A percentile compares a stretch with the other conserved stretches of the same genome.
Conservation (phyloP, 2,888 invertebrate species). For the Pristionchus mayeri region DNA sequence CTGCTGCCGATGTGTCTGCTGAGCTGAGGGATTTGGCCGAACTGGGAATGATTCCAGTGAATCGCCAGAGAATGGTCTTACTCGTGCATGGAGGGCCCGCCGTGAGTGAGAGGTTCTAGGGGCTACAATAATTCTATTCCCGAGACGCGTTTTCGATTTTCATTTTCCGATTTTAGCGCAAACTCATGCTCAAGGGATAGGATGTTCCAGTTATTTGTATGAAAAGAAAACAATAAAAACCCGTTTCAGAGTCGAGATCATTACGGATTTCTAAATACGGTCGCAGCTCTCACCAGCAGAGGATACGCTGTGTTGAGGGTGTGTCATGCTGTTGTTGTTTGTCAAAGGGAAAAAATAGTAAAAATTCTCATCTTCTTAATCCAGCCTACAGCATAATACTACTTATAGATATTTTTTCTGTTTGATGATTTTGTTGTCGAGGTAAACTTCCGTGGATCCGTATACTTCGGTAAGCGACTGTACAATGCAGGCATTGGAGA, state of each 20-base stretch:
- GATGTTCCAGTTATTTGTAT: too few relatives aligned
- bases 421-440: constrained; percentile 54
- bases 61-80: constrained; percentile 70
- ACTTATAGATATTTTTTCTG: too few relatives aligned
- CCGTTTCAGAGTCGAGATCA: constrained; percentile 64
- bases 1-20: not conserved
- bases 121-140: too few relatives aligned
- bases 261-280: constrained; percentile 70
- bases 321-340: not conserved
- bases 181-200: too few relatives aligned
- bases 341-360: too few relatives aligned
- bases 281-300: constrained; percentile 71
- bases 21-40: constrained; percentile 60
- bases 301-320: constrained; percentile 74
- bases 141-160: too few relatives aligned
- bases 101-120: too few relatives aligned
- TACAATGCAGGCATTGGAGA: constrained; percentile 75
- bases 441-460: constrained; percentile 74
- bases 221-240: too few relatives aligned
- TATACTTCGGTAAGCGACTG: constrained; percentile 73
- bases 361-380: too few relatives aligned
- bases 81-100: constrained; percentile 74
- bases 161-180: too few relatives aligned
- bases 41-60: constrained; percentile 70
- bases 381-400: too few relatives aligned